Percentiles rank a stretch among this genome's conserved stretches.
Conservation (phyloP, 2,888 invertebrate genomes). For the Linnaemya tessellans region DNA sequence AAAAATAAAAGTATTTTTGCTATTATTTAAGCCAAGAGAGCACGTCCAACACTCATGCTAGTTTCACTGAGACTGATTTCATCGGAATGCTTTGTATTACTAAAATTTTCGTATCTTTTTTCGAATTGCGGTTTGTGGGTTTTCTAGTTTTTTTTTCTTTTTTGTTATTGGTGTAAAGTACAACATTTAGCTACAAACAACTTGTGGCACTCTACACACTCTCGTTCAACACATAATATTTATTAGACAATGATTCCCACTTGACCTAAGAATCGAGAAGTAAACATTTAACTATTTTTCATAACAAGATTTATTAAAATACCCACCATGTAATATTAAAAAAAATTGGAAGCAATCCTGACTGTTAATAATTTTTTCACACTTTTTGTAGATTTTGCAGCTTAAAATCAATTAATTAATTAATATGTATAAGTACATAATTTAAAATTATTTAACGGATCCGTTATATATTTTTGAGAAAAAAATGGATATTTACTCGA, state of each 20-base stretch:
- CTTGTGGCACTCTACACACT: constrained; percentile 22
- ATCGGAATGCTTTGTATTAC: constrained; percentile 35
- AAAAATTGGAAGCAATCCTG: too few species aligned
- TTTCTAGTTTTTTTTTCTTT: not conserved
- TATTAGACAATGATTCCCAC: not conserved
- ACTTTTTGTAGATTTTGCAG: too few species aligned
- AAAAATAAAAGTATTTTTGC: constrained; percentile 34
- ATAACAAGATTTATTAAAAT: too few species aligned
- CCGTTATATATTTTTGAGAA: too few species aligned
- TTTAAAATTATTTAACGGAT: too few species aligned
- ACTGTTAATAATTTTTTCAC: too few species aligned
- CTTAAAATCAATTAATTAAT: too few species aligned
- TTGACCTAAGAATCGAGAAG: not conserved
- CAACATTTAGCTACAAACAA: constrained; percentile 55
- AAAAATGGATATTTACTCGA: too few species aligned
- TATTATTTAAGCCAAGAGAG: constrained; percentile 52
- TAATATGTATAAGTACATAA: too few species aligned
- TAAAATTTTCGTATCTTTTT: constrained; percentile 33
- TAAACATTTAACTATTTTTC: too few species aligned
- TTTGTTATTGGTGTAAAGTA: constrained; percentile 61
- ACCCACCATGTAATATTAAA: too few species aligned
- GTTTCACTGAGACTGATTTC: constrained; percentile 81
- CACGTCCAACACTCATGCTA: constrained; percentile 80
- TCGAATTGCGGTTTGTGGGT: not conserved
- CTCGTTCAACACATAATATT: constrained; percentile 3